phyloP scores from a whole-genome alignment of 2,797 vertebrate species.

The Gila robusta region DNA sequence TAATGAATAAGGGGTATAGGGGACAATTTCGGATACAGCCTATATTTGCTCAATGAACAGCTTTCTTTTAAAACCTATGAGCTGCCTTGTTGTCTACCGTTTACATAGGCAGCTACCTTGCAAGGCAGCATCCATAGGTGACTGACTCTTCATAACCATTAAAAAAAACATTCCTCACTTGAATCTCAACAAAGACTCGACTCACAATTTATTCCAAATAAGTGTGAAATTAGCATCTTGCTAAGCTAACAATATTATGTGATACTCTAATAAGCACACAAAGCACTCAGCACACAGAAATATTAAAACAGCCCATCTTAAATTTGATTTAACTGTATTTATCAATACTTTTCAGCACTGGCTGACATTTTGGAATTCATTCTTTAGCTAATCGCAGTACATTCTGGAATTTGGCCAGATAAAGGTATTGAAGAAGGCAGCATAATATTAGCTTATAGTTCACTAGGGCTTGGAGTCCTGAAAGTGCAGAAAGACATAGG shows the following conservation, averaged over 20 bases:
- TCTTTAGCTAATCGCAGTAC: background rate
- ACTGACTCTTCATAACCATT: background rate
- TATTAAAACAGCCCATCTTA: background rate
- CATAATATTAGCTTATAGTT: background rate
- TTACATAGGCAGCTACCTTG: background rate
- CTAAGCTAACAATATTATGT: background rate
- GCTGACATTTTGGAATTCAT: background rate
- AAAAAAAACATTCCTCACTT: background rate
- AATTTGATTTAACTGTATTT: background rate
- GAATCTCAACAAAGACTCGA: background rate
- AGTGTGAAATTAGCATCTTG: background rate
- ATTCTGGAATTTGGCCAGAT: background rate
- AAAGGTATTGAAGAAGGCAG: background rate
- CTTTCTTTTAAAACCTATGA: background rate
- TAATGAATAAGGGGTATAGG: background rate
- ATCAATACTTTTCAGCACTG: background rate
- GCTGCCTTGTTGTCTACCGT: background rate
- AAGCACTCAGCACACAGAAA: too few species aligned
- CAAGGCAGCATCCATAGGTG: background rate
- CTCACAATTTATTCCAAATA: background rate
- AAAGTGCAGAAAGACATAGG: conserved; percentile 3
- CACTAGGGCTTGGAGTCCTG: background rate
- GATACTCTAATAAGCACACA: background rate
- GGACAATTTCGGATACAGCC: background rate
- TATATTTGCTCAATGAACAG: background rate